Conservation (phyloP, 1,140 invertebrate species). For the Zaprionus capensis region DNA sequence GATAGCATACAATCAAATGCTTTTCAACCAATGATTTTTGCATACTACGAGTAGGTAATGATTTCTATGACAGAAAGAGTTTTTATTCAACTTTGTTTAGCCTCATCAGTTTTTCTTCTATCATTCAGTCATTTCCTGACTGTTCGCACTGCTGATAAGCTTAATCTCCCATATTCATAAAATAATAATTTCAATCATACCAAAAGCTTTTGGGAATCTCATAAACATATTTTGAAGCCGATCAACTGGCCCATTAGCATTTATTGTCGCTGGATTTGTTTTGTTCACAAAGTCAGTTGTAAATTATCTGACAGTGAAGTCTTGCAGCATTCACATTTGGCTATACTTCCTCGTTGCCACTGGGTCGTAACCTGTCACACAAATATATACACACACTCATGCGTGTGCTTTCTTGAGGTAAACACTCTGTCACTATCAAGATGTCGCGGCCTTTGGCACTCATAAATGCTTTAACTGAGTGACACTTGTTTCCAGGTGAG, state of each 20-base stretch:
- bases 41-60: too few species aligned
- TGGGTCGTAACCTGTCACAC: conserved; percentile 18
- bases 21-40: neutral
- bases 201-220: neutral
- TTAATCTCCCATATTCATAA: neutral
- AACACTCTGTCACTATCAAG: conserved; percentile 1
- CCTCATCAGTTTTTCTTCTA: neutral
- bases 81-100: too few species aligned
- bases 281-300: neutral
- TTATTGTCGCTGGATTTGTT: neutral
- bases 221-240: neutral
- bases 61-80: too few species aligned
- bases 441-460: conserved; percentile 46
- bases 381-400: neutral
- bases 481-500: conserved; percentile 46
- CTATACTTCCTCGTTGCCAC: conserved; percentile 3
- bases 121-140: neutral
- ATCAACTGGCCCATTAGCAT: neutral
- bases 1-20: neutral
- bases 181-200: neutral
- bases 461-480: conserved; percentile 64
- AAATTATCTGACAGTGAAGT: neutral
- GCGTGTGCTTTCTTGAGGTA: neutral
- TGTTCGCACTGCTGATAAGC: too few species aligned
- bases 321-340: neutral